Percentiles rank a stretch among this genome's conserved stretches.
These are phyloP conservation scores for Spea bombifrons DNA, from an alignment of 2,113 vertebrate species.

Conservation along the genomic window DNA sequence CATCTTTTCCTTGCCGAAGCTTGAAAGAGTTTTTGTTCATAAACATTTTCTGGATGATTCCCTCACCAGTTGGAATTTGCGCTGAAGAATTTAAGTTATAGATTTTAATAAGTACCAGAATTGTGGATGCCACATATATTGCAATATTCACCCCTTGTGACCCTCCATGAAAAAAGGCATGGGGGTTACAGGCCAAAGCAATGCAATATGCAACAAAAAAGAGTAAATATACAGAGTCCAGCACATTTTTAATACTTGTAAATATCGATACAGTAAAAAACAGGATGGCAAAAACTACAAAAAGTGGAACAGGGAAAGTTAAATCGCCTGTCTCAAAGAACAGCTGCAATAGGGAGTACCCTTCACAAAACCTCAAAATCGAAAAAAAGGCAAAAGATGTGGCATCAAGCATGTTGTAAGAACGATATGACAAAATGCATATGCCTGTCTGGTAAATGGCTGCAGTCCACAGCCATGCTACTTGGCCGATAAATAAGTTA, in stretches of 20 bases:
- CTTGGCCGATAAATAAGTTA: slow-evolving; percentile 66
- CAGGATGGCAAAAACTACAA: slow-evolving; percentile 73
- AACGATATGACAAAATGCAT: slow-evolving; percentile 72
- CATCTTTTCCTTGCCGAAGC: slow-evolving; percentile 65
- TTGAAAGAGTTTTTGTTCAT: slow-evolving; percentile 55
- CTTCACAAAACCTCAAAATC: slow-evolving; percentile 72
- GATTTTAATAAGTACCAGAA: slow-evolving; percentile 65
- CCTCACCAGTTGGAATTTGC: slow-evolving; percentile 63
- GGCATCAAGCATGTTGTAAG: slow-evolving; percentile 67
- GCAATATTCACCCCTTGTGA: slow-evolving; percentile 74
- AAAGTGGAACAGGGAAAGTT: slow-evolving; percentile 62
- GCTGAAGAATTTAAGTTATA: slow-evolving; percentile 60
- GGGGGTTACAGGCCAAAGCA: slow-evolving; percentile 68
- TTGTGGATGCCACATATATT: slow-evolving; percentile 71
- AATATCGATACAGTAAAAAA: slow-evolving; percentile 74
- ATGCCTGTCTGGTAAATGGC: slow-evolving; percentile 72
- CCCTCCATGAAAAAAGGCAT: slow-evolving; percentile 70
- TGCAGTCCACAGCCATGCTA: slow-evolving; percentile 84
- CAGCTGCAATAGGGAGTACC: slow-evolving; percentile 69
- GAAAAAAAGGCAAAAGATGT: slow-evolving; percentile 76
- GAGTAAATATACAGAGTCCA: slow-evolving; percentile 72
- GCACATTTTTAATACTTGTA: slow-evolving; percentile 63
- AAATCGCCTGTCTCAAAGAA: slow-evolving; percentile 58
- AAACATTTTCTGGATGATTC: slow-evolving; percentile 59
- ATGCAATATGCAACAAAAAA: slow-evolving; percentile 73